Evolutionary conservation across 2,888 invertebrate genomes (phyloP).

Genomic region (Idaea biselata): DNA sequence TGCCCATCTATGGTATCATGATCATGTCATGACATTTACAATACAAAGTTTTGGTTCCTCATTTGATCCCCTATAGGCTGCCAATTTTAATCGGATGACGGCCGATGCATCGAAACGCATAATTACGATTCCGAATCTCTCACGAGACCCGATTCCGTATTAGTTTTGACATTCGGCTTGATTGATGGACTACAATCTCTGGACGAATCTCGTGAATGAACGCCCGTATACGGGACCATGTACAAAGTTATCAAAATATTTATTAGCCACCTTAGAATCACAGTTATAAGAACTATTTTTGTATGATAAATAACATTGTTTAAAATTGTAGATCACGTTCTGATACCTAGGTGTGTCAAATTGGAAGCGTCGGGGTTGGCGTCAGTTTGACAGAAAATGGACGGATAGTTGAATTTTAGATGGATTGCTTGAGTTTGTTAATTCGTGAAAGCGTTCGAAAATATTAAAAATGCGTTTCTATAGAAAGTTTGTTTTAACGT

Average conservation of each 20-base stretch:
- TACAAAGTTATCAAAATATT: slow-evolving; percentile 25
- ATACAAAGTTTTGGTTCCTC: slow-evolving; percentile 32
- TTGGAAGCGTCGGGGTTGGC: slow-evolving; percentile 58
- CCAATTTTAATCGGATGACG: slow-evolving; percentile 79
- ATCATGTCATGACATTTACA: slow-evolving; percentile 26
- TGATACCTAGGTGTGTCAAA: slow-evolving; percentile 65
- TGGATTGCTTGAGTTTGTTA: slow-evolving; percentile 48
- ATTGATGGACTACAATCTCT: slow-evolving; percentile 78
- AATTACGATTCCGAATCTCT: slow-evolving; percentile 73
- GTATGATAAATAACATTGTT: slow-evolving; percentile 1
- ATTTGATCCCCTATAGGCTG: slow-evolving; percentile 66
- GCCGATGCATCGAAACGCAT: slow-evolving; percentile 70
- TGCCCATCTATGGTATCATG: slow-evolving; percentile 28
- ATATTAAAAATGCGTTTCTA: slow-evolving; percentile 13
- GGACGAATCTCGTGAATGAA: slow-evolving; percentile 69
- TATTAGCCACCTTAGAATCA: slow-evolving; percentile 6
- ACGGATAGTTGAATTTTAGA: slow-evolving; percentile 60
- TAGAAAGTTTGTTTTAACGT: no score
- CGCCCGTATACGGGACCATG: slow-evolving; percentile 60
- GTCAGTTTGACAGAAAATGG: slow-evolving; percentile 61
- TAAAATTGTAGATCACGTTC: slow-evolving; percentile 44
- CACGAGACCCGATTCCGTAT: slow-evolving; percentile 74
- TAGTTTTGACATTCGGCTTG: slow-evolving; percentile 80
- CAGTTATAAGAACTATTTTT: slow-evolving; percentile 15
- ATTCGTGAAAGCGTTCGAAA: slow-evolving; percentile 16